Percentiles rank a stretch among this genome's conserved stretches.
Conservation (phyloP, 2,888 invertebrate genomes). For the Eledone cirrhosa region DNA sequence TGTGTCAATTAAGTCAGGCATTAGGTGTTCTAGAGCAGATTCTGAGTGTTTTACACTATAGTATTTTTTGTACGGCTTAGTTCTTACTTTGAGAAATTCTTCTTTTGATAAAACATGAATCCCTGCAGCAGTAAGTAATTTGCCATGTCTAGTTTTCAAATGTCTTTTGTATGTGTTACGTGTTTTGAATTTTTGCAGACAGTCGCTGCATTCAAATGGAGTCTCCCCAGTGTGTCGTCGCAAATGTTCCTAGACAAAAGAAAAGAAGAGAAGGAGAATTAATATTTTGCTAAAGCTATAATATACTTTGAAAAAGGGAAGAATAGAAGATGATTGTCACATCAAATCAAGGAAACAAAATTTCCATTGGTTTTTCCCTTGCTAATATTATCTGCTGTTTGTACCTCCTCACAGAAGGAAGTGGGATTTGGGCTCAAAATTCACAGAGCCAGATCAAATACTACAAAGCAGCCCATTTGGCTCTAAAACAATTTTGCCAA, state of each 20-base stretch:
- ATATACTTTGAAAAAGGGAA: too few relatives aligned
- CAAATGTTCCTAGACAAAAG: constrained; percentile 68
- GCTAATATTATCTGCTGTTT: too few relatives aligned
- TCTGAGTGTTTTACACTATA: constrained; percentile 12
- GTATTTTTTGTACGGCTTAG: constrained; percentile 47
- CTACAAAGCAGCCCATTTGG: too few relatives aligned
- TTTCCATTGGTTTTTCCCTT: too few relatives aligned
- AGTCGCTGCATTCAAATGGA: constrained; percentile 62
- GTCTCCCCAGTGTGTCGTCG: constrained; percentile 69
- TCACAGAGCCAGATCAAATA: too few relatives aligned
- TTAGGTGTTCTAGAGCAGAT: not conserved
- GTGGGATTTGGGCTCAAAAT: too few relatives aligned
- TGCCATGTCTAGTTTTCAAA: constrained; percentile 72
- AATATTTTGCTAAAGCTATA: too few relatives aligned
- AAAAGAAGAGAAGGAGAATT: constrained; percentile 10
- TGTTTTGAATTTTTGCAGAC: constrained; percentile 70
- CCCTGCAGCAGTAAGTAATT: constrained; percentile 71
- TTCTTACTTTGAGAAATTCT: constrained; percentile 54
- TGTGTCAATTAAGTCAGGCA: not conserved
- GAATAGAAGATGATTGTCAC: too few relatives aligned
- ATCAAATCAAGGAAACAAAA: too few relatives aligned
- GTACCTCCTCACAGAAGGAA: too few relatives aligned
- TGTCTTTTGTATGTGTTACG: constrained; percentile 74
- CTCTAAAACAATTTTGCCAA: too few relatives aligned
- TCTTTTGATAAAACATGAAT: constrained; percentile 69